Base-by-base conservation (phyloP, 2,888 invertebrate genomes). In the Rhogogaster chlorosoma region DNA sequence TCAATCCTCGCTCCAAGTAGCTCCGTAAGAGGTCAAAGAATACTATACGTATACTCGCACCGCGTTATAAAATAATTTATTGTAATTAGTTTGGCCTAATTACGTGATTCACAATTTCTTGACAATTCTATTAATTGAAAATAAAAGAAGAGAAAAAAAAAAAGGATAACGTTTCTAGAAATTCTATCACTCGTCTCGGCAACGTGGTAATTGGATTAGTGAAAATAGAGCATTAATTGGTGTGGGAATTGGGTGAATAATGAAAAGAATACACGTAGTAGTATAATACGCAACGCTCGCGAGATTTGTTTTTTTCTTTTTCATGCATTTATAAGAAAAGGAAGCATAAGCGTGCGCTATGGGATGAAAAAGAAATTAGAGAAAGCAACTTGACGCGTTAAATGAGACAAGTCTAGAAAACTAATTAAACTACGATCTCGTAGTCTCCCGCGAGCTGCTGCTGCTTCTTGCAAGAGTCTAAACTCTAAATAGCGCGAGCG, bases 381-480 rank as follows among this genome's bases (percentile, higher is more conserved):
- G 49, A 77, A 53, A 77, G 32, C 18, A 49, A 26, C 49, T 77
- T 29, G 77, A 77, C 26, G 53, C 26, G 53, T 49, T 29, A 15
- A 77, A 77, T 77, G 49, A 49, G 38, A 73, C 42, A 86, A 85
- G 87, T 85, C 86, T 87, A 86, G 87, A 85, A 86, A 89, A 89
- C 88, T 87, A 88, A 88, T 89, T 87, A 89, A 88, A 87, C 87
- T 87, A 73, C 64, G 77, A 71, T 85, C 57, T 49, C 61, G 6
- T 73, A 26, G n/a, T 73, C 42, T 42, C 12, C 1, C 18, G 15
- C 29, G 32, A 18, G 15, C 1, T 42, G 10, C 42, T 12, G 2
- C 42, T 0, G 3, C 42, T 42, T 10, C 42, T 42, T 45, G n/a
- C 70, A n/a, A 32, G 61, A 61, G 36, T 70, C 70, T 70, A 70